Conservation (phyloP, 2,888 invertebrate species). For the Hanleya hanleyi region DNA sequence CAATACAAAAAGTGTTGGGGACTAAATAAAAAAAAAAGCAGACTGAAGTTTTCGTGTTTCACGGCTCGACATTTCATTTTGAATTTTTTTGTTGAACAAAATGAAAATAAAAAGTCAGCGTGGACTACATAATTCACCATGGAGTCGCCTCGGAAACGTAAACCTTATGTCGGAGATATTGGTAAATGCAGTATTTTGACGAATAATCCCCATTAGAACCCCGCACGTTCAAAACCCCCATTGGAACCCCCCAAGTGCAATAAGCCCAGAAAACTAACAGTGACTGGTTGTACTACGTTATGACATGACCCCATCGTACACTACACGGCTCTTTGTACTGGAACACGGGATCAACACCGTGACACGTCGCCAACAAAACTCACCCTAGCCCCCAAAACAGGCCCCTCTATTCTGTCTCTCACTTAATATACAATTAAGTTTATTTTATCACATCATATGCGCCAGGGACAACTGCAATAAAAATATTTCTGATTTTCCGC, state of each 20-base stretch:
- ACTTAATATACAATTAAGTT: constrained; percentile 3
- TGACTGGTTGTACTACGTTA: background rate
- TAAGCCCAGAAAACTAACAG: background rate
- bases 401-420: background rate
- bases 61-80: too few species aligned
- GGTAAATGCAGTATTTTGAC: too few species aligned
- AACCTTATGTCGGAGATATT: too few species aligned
- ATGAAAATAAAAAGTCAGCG: too few species aligned
- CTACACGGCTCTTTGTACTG: background rate
- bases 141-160: too few species aligned
- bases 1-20: too few species aligned
- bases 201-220: background rate
- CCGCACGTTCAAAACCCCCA: background rate
- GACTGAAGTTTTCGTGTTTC: too few species aligned
- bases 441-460: background rate
- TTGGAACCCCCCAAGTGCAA: background rate
- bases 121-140: too few species aligned
- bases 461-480: background rate
- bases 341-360: background rate
- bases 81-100: too few species aligned
- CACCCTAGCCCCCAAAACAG: background rate
- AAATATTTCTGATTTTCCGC: background rate
- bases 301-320: background rate
- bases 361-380: background rate
- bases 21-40: too few species aligned